Base-by-base conservation (phyloP, 2,113 vertebrate genomes). In the Misgurnus anguillicaudatus region DNA sequence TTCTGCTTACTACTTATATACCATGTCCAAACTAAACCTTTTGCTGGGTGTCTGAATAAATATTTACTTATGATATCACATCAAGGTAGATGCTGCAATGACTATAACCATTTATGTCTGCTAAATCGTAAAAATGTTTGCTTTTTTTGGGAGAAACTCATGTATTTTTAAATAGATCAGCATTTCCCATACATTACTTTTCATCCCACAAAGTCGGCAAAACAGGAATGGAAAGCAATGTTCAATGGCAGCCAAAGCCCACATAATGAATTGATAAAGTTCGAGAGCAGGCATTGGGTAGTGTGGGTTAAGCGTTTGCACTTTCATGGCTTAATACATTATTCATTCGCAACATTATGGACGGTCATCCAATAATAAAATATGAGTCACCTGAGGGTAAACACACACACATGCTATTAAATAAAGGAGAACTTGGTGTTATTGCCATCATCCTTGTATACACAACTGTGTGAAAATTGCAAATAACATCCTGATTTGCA, bases 251-350 rank as follows among this genome's bases (percentile, higher is more conserved):
- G 48, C 16, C 14, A 4, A 39, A 38, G 24, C 19, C 53, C 11
- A 51, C 69, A 48, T 76, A 82, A 80, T 41, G 78, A 78, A 75
- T 74, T 78, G 81, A 80, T 60, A 61, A 51, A 61, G 68, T 75
- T 41, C 41, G 53, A 72, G 73, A 80, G 41, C n/a, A 13, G 70
- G 42, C 68, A 31, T 21, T 19, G 17, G 7, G 17, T 31, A 39
- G 47, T 74, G 78, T 36, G 68, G 45, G 64, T 48, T 47, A 60
- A 41, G 51, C 75, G 45, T 74, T 77, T 39, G 31, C 31, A 24
- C 68, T 78, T 84, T 84, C 75, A 75, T 66, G 69, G 38, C 39
- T 45, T 68, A 69, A 75, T 83, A 58, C 58, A 83, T 85, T 83
- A 83, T 83, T 82, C 81, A 78, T 71, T 14, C 16, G 8, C 19